Evolutionary conservation across 2,113 vertebrate species (phyloP), one percentile per base, ranked within the genome.

Genomic region (Atherinomorus stipes): DNA sequence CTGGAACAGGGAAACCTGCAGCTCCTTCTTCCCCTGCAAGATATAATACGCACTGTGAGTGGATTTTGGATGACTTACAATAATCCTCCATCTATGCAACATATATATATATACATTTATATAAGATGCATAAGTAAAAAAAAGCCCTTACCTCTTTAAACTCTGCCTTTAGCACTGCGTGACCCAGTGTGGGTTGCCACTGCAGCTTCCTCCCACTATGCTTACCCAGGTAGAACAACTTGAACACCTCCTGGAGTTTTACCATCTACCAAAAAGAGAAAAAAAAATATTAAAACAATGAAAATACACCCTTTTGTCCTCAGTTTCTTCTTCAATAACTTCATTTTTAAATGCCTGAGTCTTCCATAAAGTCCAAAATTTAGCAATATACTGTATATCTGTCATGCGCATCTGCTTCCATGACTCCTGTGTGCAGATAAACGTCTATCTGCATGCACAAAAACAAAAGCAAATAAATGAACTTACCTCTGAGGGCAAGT

Each of bases 151-250:
- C 98, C 95, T 99, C 98, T 94, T 98, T 99, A 81, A 99, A 99
- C 93, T 99, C 97, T 40, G 98, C 95, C 94, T 98, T 99, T 63
- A 99, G 91, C 11, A 99, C 98, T 88, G 98, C 96, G 62, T 99
- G 98, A 76, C 98, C 98, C 81, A 99, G 92, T 56, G 97, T 99
- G 26, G 98, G 97, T 77, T 99, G 98, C 98, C 97, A 99, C 80
- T 99, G 98, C 80, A 99, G 95, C 87, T 99, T 99, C 85, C 98
- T 95, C 69, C 98, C 98, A 78, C 98, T 99, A 93, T 99, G 98
- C 90, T 99, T 99, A 65, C 98, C 97, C 90, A 99, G 92, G 89
- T 99, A 99, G 94, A 99, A 99, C 1, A 98, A 95, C 93, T 99
- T 99, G 85, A 99, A 99, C 74, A 99, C 97, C 86, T 97, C 98